These are phyloP conservation scores for Sebastes variabilis DNA, from an alignment of 2,797 vertebrate genomes.

Conservation along the genomic window DNA sequence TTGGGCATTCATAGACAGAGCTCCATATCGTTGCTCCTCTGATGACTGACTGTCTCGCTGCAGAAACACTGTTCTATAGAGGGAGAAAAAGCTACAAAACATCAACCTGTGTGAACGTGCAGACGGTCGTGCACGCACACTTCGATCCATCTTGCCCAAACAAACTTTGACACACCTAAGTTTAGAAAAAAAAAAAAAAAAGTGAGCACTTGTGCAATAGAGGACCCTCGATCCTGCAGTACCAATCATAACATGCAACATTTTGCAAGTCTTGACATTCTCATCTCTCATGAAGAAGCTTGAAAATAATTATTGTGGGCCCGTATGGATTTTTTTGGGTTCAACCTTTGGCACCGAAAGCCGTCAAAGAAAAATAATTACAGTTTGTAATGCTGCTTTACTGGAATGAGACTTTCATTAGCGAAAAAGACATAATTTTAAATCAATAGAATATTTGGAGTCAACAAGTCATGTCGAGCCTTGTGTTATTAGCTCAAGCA, in stretches of 20 bases:
- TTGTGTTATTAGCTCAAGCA: conserved; percentile 7
- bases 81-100: conserved; percentile 14
- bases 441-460: conserved; percentile 18
- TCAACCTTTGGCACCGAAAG: conserved; percentile 6
- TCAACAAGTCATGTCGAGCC: not conserved
- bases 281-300: conserved; percentile 5
- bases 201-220: conserved; percentile 16
- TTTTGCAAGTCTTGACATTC: conserved; percentile 24
- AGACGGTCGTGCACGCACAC: not conserved
- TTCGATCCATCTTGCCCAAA: conserved; percentile 21
- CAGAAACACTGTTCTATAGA: conserved; percentile 4
- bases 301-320: conserved; percentile 9
- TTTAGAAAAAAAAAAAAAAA: not conserved
- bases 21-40: not conserved
- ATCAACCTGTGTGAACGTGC: conserved; percentile 13
- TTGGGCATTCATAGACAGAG: conserved; percentile 11
- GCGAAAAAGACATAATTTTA: not conserved
- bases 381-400: conserved; percentile 5
- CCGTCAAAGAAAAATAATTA: conserved; percentile 7
- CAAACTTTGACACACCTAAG: conserved; percentile 25
- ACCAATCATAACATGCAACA: conserved; percentile 21
- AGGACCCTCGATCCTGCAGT: not conserved
- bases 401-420: conserved; percentile 4
- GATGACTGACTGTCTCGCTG: not conserved
- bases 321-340: conserved; percentile 23